These are phyloP conservation scores for Luidia sarsii DNA, from an alignment of 53 echinoderm and acorn worm genomes.

Conservation along the genomic window DNA sequence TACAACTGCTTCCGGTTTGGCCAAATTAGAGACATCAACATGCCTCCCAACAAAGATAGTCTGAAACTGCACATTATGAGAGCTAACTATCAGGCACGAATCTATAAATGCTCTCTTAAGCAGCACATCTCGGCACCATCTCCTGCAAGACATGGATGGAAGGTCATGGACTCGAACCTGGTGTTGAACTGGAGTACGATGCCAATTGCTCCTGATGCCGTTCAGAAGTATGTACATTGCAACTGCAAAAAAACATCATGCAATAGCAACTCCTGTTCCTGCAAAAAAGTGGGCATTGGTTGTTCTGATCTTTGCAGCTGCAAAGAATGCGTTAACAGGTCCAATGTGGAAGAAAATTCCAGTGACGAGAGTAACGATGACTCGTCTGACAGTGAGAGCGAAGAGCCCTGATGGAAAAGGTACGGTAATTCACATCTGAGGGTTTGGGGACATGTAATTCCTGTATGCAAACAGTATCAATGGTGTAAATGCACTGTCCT, in stretches of 20 bases:
- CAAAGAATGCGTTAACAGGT: constrained; percentile 9
- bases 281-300: constrained; percentile 24
- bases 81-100: constrained; percentile 37
- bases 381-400: constrained; percentile 26
- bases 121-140: constrained; percentile 12
- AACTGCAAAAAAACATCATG: constrained; percentile 26
- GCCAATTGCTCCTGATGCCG: constrained; percentile 31
- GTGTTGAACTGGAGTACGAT: constrained; percentile 29
- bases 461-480: too few relatives aligned
- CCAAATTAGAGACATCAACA: constrained; percentile 17
- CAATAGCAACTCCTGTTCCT: constrained; percentile 40
- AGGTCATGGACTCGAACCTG: neutral
- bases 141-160: constrained; percentile 32
- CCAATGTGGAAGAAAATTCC: constrained; percentile 12
- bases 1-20: constrained; percentile 53
- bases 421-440: too few relatives aligned
- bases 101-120: constrained; percentile 12
- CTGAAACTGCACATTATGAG: constrained; percentile 35
- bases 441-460: too few relatives aligned
- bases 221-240: constrained; percentile 37
- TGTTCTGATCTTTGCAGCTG: constrained; percentile 26
- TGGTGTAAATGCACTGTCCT: too few relatives aligned
- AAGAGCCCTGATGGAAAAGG: neutral
- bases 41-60: constrained; percentile 47
- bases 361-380: neutral